phyloP scores from a whole-genome alignment of 1,140 invertebrate species.

The Drosophila insularis region DNA sequence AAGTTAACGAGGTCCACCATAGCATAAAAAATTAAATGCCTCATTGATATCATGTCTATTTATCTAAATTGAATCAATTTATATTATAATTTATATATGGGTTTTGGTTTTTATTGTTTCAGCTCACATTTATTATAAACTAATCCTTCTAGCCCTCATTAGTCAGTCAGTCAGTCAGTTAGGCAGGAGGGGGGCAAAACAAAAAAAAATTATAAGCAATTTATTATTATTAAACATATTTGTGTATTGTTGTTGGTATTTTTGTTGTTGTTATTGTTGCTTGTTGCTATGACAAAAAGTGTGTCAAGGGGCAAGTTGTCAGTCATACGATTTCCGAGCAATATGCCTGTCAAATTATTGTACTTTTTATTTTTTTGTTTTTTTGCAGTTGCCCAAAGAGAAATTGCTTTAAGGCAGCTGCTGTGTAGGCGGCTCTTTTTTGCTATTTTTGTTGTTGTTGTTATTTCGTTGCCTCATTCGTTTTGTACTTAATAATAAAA shows the following conservation, averaged over 20 bases:
- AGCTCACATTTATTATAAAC: conserved; percentile 7
- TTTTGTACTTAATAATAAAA: conserved; percentile 20
- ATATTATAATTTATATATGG: neutral
- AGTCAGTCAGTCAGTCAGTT: neutral
- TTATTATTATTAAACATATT: conserved; percentile 62
- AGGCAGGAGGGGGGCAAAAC: neutral
- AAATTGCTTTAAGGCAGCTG: conserved; percentile 69
- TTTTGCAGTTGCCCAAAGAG: conserved; percentile 50
- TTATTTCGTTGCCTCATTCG: conserved; percentile 13
- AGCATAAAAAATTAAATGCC: neutral
- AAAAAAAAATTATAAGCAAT: conserved; percentile 56
- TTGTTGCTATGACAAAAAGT: conserved; percentile 74
- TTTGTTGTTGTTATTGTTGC: neutral
- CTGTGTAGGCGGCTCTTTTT: conserved; percentile 29
- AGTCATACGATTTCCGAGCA: conserved; percentile 69
- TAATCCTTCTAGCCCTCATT: conserved; percentile 34
- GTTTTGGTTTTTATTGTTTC: conserved; percentile 9
- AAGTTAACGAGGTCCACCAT: too few species aligned
- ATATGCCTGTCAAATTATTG: conserved; percentile 56
- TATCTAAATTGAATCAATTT: conserved; percentile 1
- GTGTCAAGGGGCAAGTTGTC: conserved; percentile 78
- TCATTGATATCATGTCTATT: neutral
- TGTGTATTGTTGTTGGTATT: conserved; percentile 1
- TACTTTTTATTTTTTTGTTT: conserved; percentile 34
- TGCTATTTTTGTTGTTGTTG: conserved; percentile 21